A percentile compares a stretch with the other conserved stretches of the same genome.
These are phyloP conservation scores for Camptogramma bilineatum DNA, from an alignment of 2,888 invertebrate genomes.

Conservation along the genomic window DNA sequence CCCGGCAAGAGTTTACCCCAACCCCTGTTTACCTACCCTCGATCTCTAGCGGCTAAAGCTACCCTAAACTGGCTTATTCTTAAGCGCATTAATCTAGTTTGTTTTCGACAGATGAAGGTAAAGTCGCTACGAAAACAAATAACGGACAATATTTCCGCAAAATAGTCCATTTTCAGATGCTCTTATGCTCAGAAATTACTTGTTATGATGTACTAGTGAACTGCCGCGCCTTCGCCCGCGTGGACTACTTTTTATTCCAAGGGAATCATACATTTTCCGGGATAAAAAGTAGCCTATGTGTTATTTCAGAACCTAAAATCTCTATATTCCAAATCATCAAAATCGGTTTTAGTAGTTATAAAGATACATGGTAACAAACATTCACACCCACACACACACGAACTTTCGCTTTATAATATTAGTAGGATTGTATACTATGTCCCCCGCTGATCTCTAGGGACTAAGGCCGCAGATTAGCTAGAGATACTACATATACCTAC, in stretches of 20 bases:
- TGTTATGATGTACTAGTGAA: not conserved
- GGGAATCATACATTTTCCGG: no score
- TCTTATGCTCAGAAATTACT: not conserved
- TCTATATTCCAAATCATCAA: no score
- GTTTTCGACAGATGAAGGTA: constrained; percentile 4
- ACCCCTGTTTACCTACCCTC: constrained; percentile 8
- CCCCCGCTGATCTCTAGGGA: not conserved
- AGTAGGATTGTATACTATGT: no score
- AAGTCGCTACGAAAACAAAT: constrained; percentile 5
- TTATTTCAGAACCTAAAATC: no score
- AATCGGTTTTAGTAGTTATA: no score
- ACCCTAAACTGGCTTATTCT: constrained; percentile 18
- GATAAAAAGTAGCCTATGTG: no score
- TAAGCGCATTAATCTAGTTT: constrained; percentile 17
- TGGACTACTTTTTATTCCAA: no score
- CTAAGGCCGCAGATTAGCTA: not conserved
- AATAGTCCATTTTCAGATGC: not conserved
- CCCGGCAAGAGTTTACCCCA: constrained; percentile 10
- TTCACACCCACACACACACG: no score
- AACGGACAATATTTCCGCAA: constrained; percentile 3
- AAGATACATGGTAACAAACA: no score
- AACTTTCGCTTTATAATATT: no score
- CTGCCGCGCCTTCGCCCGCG: no score
- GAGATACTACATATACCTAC: no score
- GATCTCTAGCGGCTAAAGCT: constrained; percentile 10